These are phyloP conservation scores for Odontophorus gujanensis DNA, from an alignment of 2,113 vertebrate species.

Conservation along the genomic window DNA sequence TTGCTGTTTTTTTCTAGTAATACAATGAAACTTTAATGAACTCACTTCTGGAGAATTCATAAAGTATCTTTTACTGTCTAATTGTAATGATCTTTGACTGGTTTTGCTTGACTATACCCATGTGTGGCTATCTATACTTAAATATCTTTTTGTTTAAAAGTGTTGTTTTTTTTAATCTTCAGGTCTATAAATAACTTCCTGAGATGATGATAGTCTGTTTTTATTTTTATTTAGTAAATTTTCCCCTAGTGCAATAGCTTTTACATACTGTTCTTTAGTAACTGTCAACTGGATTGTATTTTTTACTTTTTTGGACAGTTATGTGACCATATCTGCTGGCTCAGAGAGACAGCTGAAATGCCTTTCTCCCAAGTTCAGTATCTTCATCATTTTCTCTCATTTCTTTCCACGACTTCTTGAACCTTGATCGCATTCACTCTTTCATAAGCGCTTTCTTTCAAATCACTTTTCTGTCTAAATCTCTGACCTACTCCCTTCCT, in stretches of 20 bases:
- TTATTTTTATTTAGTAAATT: background rate
- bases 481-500: background rate
- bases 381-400: background rate
- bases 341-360: background rate
- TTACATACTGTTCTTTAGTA: background rate
- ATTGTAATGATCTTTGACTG: background rate
- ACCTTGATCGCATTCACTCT: background rate
- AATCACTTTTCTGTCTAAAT: background rate
- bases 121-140: background rate
- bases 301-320: background rate
- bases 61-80: background rate
- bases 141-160: background rate
- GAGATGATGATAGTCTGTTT: background rate
- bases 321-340: background rate
- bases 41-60: background rate
- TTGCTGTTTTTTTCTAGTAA: background rate
- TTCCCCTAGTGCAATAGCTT: background rate
- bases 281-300: background rate
- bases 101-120: background rate
- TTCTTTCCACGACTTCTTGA: conserved; percentile 9
- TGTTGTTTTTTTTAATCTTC: background rate
- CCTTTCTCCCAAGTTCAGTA: background rate
- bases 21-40: background rate
- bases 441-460: background rate
- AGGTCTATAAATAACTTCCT: background rate